Base-by-base conservation (phyloP, 2,113 vertebrate species). In the Apeltes quadracus region DNA sequence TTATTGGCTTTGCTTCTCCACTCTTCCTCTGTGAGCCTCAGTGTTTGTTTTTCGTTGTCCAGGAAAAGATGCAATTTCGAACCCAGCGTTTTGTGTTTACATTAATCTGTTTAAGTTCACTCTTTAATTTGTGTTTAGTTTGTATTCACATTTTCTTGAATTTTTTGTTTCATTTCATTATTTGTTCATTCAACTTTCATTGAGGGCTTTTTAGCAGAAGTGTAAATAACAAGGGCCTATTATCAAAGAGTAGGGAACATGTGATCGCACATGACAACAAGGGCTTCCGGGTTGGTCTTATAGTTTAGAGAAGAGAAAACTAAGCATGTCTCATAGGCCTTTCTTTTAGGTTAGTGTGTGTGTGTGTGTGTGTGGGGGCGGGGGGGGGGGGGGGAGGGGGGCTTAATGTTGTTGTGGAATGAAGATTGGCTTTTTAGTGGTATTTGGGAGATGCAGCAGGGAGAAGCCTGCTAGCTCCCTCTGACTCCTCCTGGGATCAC, bases 1-100 rank as follows among this genome's bases (percentile, higher is more conserved):
- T 95, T 97, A 97, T 98, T 97, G 96, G 95, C 96, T 96, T 91
- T 56, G 92, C 94, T 53, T 66, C n/a, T 43, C 46, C 71, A 58
- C 58, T 77, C 72, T 62, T 78, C 69, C 75, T 84, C 94, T 91
- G 27, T 77, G 84, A 61, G 62, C 18, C 54, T 78, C 22, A 41
- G 38, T 55, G 34, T 15, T 61, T 25, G 32, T 55, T 55, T 67
- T 79, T 72, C 61, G n/a, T n/a, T n/a, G n/a, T n/a, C 2, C 50
- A 51, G 0, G 62, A 36, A 57, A 53, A 5, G 2, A 50, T 34
- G 23, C 18, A 11, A 15, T 13, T 15, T 15, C 13, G 2, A 34
- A 34, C 38, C 51, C 15, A 25, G 23, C 25, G 22, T 2, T 3
- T 15, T 61, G 22, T 41, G 15, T 48, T 27, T 4, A 38, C 27